Evolutionary conservation across 2,888 invertebrate genomes (phyloP).

Genomic region (Drosophila eohydei): DNA sequence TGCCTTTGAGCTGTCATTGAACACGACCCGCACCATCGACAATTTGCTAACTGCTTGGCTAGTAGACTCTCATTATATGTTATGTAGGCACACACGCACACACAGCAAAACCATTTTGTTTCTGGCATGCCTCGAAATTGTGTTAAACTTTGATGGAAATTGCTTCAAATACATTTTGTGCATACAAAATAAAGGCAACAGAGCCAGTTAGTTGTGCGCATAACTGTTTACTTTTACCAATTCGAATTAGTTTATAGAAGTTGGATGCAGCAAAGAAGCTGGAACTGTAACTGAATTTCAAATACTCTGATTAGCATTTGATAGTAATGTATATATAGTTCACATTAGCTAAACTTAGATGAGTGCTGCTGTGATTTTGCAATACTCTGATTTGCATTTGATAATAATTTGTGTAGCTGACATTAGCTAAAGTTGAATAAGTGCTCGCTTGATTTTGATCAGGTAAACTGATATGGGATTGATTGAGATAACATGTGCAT

Average conservation of each 20-base stretch:
- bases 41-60: constrained; percentile 57
- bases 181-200: constrained; percentile 17
- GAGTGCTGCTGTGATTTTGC: no score
- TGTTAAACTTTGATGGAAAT: constrained; percentile 27
- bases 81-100: constrained; percentile 11
- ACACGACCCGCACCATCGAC: constrained; percentile 51
- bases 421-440: no score
- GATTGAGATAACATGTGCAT: no score
- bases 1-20: constrained; percentile 75
- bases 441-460: no score
- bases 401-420: no score
- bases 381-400: no score
- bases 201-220: constrained; percentile 1
- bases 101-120: constrained; percentile 13
- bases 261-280: background rate
- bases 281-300: background rate
- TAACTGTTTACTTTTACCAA: constrained; percentile 14
- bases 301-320: background rate
- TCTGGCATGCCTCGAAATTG: constrained; percentile 11
- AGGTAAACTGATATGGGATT: no score
- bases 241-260: background rate
- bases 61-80: constrained; percentile 33
- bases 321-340: background rate
- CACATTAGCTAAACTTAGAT: background rate
- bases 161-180: constrained; percentile 12